A percentile compares a stretch with the other conserved stretches of the same genome.
These are phyloP conservation scores for Aix galericulata DNA, from an alignment of 2,113 vertebrate genomes.

Conservation along the genomic window DNA sequence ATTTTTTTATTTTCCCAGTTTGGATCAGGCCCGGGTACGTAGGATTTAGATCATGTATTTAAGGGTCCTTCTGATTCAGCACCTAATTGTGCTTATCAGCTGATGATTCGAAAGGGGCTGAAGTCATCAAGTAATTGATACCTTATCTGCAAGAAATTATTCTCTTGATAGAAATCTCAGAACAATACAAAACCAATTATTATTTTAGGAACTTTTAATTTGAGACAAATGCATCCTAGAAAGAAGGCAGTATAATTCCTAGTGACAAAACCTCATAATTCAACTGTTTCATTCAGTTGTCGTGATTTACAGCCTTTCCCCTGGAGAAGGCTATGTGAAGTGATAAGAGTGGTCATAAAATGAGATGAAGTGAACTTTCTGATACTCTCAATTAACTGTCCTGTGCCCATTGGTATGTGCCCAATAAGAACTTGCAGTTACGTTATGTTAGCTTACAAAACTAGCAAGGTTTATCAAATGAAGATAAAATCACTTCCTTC, in stretches of 20 bases:
- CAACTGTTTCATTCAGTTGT: not conserved
- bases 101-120: slow-evolving; percentile 31
- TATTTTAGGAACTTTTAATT: slow-evolving; percentile 47
- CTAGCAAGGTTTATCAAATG: too few relatives aligned
- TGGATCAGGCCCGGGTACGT: not conserved
- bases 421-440: not conserved
- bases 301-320: slow-evolving; percentile 3
- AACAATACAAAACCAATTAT: slow-evolving; percentile 8
- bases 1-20: not conserved
- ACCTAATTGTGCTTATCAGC: slow-evolving; percentile 9
- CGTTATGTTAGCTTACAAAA: not conserved
- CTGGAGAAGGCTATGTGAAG: not conserved
- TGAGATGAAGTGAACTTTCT: slow-evolving; percentile 21
- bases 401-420: not conserved
- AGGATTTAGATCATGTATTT: slow-evolving; percentile 7
- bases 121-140: slow-evolving; percentile 21
- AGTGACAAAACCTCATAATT: slow-evolving; percentile 12
- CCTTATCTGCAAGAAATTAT: slow-evolving; percentile 34
- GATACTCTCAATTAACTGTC: not conserved
- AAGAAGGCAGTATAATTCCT: slow-evolving; percentile 15
- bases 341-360: not conserved
- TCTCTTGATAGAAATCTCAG: slow-evolving; percentile 11
- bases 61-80: not conserved
- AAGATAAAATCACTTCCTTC: not conserved
- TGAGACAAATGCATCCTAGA: slow-evolving; percentile 28